Evolutionary conservation across 2,113 vertebrate species (phyloP), one percentile per base, ranked within the genome.

Genomic region (Seriola quinqueradiata): DNA sequence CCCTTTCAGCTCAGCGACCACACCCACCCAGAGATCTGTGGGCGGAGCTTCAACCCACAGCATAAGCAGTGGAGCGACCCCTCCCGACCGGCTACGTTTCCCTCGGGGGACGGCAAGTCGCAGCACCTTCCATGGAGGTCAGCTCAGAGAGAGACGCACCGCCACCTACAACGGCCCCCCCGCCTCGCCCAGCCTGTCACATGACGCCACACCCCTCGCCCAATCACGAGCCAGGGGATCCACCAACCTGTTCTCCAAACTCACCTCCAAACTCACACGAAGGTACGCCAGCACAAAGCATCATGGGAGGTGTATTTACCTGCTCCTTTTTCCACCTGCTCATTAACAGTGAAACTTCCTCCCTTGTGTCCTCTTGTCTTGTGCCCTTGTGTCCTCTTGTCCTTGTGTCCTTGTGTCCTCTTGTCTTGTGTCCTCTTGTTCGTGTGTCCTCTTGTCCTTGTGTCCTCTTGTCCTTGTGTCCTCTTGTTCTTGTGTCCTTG

Each of bases 131-230:
- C 97, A 98, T 0, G 95, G 93, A 0, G 97, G 97, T 5, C 97
- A 98, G 92, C 96, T 97, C 70, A 84, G 97, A 11, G 97, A 98
- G 71, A 94, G 96, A 28, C 96, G 97, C 65, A 97, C 97, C 0
- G 97, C 97, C 32, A 98, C 97, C 1, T 99, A 98, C 86, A 98
- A 98, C 0, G 97, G 97, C 32, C 97, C 97, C 0, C 97, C 97
- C 0, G 97, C 97, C 73, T 98, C 97, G 0, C 97, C 97, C 86
- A 97, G 96, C 50, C 94, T 97, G 73, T 97, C 97, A 46, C 96
- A 97, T 0, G 97, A 97, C 73, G 96, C 96, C 32, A 95, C 97
- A 0, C 96, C 96, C 0, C 90, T 97, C 68, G 95, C 96, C 0
- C 97, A 98, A 88, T 95, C 96, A 5, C 96, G 82, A 17, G 40